Evolutionary conservation across 2,888 invertebrate species (phyloP).

Genomic region (Nephrocerus scutellatus): DNA sequence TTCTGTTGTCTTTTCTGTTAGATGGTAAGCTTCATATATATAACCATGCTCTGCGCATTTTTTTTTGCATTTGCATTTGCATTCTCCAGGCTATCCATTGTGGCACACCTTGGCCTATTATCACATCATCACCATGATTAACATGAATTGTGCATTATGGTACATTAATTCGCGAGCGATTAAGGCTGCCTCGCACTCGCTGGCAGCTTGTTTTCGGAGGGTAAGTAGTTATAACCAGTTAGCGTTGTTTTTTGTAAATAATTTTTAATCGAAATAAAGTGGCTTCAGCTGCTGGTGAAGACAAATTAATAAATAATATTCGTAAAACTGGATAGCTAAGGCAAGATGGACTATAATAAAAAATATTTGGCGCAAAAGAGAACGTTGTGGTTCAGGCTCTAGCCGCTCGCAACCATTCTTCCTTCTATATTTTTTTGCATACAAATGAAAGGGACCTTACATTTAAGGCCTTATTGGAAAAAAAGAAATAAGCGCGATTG

Average conservation of each 20-base stretch:
- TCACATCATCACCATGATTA: conserved; percentile 64
- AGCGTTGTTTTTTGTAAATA: no score
- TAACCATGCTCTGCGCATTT: neutral
- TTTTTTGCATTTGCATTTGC: neutral
- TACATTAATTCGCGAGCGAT: conserved; percentile 63
- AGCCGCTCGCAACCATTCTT: no score
- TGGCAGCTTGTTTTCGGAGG: conserved; percentile 51
- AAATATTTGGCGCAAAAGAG: no score
- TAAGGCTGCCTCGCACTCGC: conserved; percentile 55
- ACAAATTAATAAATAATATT: neutral
- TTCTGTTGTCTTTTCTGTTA: conserved; percentile 55
- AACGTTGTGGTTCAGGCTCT: no score
- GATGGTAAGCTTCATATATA: conserved; percentile 40
- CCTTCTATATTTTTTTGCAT: no score
- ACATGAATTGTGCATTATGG: conserved; percentile 67
- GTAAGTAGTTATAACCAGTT: no score
- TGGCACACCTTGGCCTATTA: conserved; percentile 54
- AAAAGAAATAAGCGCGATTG: no score
- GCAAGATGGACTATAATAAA: no score
- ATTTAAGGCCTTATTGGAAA: no score
- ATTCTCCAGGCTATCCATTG: conserved; percentile 52
- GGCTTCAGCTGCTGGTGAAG: neutral
- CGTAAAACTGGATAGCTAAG: no score
- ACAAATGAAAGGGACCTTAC: no score
- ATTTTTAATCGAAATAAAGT: no score